Percentiles rank a stretch among this genome's conserved stretches.
These are phyloP conservation scores for Leucophenga varia DNA, from an alignment of 1,140 invertebrate species.

Conservation along the genomic window DNA sequence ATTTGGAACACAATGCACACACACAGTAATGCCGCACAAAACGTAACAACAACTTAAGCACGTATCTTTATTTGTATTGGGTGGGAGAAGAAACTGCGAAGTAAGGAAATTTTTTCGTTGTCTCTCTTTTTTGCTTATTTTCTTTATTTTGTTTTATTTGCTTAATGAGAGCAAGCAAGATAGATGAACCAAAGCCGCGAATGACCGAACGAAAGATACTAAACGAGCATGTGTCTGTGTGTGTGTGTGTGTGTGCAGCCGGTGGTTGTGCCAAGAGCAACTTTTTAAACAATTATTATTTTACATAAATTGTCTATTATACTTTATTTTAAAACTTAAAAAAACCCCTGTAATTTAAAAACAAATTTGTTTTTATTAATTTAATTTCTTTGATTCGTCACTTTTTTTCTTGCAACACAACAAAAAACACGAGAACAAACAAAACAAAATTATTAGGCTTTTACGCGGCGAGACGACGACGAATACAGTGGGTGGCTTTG, in stretches of 20 bases:
- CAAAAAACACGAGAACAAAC: no score
- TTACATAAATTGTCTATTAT: no score
- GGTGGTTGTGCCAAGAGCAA: conserved; percentile 24
- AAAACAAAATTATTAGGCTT: no score
- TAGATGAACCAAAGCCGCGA: conserved; percentile 22
- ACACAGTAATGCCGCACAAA: no score
- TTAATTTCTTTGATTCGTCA: conserved; percentile 16
- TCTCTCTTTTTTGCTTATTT: no score
- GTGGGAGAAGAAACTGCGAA: conserved; percentile 42
- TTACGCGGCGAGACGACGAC: conserved; percentile 11
- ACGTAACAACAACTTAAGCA: conserved; percentile 47
- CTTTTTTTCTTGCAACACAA: conserved; percentile 16
- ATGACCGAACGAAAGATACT: conserved; percentile 30
- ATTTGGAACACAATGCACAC: no score
- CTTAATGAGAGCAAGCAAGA: conserved; percentile 5
- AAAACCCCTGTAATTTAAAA: no score
- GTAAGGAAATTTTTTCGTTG: conserved; percentile 27
- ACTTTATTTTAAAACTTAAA: no score
- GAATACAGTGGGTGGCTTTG: no score
- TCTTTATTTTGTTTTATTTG: conserved; percentile 5
- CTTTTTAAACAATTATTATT: conserved; percentile 24
- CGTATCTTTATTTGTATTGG: conserved; percentile 30
- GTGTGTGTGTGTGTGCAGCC: conserved; percentile 26
- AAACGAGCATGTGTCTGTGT: conserved; percentile 7
- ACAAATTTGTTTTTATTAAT: conserved; percentile 12